These are phyloP conservation scores for Spea bombifrons DNA, from an alignment of 2,113 vertebrate genomes.

Conservation along the genomic window DNA sequence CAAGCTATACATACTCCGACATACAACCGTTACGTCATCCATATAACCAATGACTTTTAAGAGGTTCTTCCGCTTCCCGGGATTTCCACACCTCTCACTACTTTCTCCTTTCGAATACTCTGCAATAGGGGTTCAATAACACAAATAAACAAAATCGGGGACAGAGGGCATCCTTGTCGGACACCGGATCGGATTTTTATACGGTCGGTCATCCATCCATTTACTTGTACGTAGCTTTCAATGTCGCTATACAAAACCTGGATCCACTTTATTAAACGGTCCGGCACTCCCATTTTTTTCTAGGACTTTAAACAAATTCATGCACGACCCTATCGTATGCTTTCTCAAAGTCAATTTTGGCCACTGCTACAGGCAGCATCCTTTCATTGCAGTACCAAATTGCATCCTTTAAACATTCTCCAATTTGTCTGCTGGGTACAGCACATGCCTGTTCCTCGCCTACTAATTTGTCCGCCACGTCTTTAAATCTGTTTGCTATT, in stretches of 20 bases:
- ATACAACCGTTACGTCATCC: not conserved
- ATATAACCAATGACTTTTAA: not conserved
- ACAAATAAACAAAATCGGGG: not conserved
- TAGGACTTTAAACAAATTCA: not conserved
- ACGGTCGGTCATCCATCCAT: not conserved
- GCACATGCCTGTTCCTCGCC: too few relatives aligned
- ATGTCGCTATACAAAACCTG: not conserved
- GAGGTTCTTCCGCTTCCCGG: not conserved
- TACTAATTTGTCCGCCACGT: not conserved
- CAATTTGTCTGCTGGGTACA: too few relatives aligned
- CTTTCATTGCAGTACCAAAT: not conserved
- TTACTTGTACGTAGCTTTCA: not conserved
- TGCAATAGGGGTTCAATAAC: not conserved
- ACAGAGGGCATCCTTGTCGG: constrained; percentile 14
- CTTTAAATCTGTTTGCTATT: not conserved
- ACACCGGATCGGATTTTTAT: not conserved
- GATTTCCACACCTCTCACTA: not conserved
- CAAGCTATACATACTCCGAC: not conserved
- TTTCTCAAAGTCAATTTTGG: not conserved
- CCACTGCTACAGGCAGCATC: not conserved
- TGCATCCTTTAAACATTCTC: not conserved
- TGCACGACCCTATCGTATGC: not conserved
- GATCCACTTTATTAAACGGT: not conserved
- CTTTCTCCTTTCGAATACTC: not conserved
- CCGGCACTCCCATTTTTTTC: not conserved